Conservation (phyloP, 2,888 invertebrate species). For the Idaea aversata region DNA sequence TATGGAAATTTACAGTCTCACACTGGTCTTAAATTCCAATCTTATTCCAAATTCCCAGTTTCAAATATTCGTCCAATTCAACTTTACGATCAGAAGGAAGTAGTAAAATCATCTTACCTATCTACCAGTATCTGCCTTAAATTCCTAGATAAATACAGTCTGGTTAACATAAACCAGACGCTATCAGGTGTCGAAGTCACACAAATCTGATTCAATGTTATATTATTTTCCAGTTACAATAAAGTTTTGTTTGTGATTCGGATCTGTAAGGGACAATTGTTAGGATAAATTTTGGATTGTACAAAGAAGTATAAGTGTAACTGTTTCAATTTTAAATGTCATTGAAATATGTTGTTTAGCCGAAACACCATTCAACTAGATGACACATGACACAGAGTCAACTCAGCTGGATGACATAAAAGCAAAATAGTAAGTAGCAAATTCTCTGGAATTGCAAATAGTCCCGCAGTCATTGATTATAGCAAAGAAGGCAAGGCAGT, state of each 20-base stretch:
- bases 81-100: background rate
- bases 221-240: constrained; percentile 14
- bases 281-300: background rate
- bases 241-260: constrained; percentile 7
- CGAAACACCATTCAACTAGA: too few relatives aligned
- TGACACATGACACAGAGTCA: too few relatives aligned
- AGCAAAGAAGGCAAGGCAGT: too few relatives aligned
- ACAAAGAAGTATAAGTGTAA: background rate
- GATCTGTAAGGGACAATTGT: background rate
- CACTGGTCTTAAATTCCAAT: too few relatives aligned
- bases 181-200: constrained; percentile 13
- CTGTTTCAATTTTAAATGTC: background rate
- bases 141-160: background rate
- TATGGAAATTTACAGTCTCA: too few relatives aligned
- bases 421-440: too few relatives aligned
- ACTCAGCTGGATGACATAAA: too few relatives aligned
- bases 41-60: background rate
- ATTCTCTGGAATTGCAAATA: too few relatives aligned
- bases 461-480: too few relatives aligned
- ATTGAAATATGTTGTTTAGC: too few relatives aligned
- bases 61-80: background rate
- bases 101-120: background rate
- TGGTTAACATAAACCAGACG: constrained; percentile 10
- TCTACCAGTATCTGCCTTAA: background rate
- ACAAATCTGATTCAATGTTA: constrained; percentile 10